Evolutionary conservation across 2,888 invertebrate genomes (phyloP), one percentile per base, ranked within the genome.

Genomic region (Drosophila kambysellisi): DNA sequence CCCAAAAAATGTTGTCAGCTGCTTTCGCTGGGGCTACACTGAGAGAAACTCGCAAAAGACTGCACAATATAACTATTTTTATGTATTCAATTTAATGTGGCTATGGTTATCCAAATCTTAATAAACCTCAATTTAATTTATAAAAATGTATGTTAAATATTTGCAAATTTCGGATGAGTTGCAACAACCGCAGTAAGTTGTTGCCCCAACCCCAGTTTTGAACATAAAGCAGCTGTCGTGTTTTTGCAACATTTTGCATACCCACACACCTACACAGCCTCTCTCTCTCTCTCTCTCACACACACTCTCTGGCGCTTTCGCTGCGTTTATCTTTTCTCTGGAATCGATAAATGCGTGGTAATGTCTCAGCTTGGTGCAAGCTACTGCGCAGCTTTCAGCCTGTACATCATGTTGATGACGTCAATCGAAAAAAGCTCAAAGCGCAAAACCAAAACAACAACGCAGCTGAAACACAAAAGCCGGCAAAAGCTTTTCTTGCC

Each of bases 391-490:
- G 86, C 86, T 82, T 88, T 83, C 81, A 77, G 69, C 67, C 81
- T 87, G 75, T 80, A 83, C 80, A 81, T 79, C 80, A 80, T 68
- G 72, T 70, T 77, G 81, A 87, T 91, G 91, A 91, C 91, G 91
- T 91, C 92, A 91, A 91, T 91, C 73, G 91, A 74, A 81, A 80
- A 91, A 90, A 91, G 92, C 92, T 92, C 58, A 20, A 25, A 25
- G 35, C 32, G 53, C 52, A 56, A 73, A 70, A 70, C 67, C 72
- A 83, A 83, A 81, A 77, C 79, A 76, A 79, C 79, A 80, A 87
- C 74, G 65, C 64, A 67, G 65, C 35, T 62, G 52, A 65, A 60
- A 52, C 66, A 75, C 76, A 89, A 90, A 90, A 79, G 88, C 91
- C 91, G 91, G 88, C 79, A 78, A 76, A 74, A 87, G 89, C 89